Conservation (phyloP, 2,888 invertebrate genomes). For the Liopterus haemorrhoidalis region DNA sequence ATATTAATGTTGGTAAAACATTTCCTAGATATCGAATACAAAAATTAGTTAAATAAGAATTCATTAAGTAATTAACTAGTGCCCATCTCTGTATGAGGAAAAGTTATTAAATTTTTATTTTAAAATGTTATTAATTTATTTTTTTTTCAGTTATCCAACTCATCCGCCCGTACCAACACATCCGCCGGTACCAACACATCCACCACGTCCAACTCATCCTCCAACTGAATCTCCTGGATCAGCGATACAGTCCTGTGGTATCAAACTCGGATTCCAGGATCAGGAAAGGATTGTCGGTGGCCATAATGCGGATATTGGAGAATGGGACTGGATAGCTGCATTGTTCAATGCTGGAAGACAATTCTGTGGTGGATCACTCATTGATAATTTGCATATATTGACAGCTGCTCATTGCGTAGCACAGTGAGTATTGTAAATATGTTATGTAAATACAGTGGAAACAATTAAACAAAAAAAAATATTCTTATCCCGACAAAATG, state of each 20-base stretch:
- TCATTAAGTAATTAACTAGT: too few species aligned
- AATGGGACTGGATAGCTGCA: constrained; percentile 75
- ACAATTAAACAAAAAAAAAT: constrained; percentile 7
- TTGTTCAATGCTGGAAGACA: constrained; percentile 77
- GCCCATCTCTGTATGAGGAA: too few species aligned
- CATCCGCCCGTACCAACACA: constrained; percentile 28
- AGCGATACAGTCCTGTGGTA: constrained; percentile 56
- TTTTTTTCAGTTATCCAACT: too few species aligned
- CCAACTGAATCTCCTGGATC: constrained; percentile 24
- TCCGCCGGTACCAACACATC: constrained; percentile 17
- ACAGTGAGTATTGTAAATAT: constrained; percentile 55
- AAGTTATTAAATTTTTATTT: too few species aligned
- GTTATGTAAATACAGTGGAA: not conserved
- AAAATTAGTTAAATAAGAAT: too few species aligned
- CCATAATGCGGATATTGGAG: constrained; percentile 69
- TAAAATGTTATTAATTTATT: too few species aligned
- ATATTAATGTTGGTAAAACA: too few species aligned
- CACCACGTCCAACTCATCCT: constrained; percentile 21
- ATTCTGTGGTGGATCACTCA: constrained; percentile 82
- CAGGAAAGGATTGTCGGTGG: constrained; percentile 83
- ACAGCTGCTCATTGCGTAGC: constrained; percentile 87
- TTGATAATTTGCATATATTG: constrained; percentile 70
- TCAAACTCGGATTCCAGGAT: constrained; percentile 73
- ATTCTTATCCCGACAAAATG: too few species aligned
- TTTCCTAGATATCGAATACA: too few species aligned